phyloP scores from a whole-genome alignment of 2,113 vertebrate genomes.

The Delphinus delphis region DNA sequence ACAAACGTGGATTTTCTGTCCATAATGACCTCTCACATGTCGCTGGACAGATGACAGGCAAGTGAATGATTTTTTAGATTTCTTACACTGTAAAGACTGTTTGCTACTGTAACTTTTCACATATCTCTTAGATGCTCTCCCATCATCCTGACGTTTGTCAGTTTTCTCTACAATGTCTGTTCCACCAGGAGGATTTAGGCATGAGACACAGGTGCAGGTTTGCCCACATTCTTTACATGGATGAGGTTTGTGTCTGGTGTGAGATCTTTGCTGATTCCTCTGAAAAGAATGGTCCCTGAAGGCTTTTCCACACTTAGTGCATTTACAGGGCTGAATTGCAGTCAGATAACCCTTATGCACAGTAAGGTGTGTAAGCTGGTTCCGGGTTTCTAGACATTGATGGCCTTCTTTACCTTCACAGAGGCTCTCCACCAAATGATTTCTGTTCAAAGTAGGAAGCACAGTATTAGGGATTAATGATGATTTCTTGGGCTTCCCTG shows the following conservation, averaged over 20 bases:
- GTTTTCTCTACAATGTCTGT: background rate
- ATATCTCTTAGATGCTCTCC: background rate
- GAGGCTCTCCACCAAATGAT: background rate
- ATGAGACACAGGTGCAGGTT: background rate
- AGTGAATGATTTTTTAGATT: background rate
- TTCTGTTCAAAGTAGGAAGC: background rate
- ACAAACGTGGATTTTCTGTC: background rate
- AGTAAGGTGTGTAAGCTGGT: background rate
- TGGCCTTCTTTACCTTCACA: background rate
- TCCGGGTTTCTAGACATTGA: background rate
- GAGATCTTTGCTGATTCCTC: background rate
- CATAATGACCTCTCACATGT: background rate
- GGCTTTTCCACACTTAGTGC: background rate
- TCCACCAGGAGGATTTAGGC: background rate
- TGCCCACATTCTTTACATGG: background rate
- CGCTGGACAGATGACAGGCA: background rate
- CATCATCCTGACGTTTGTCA: accelerated
- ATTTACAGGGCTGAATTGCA: background rate
- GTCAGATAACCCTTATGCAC: background rate
- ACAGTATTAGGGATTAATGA: background rate
- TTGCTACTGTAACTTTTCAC: background rate
- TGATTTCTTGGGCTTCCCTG: too few species aligned
- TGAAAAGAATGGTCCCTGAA: background rate
- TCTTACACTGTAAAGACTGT: background rate
- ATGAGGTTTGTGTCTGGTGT: conserved; percentile 33